Evolutionary conservation across 2,797 vertebrate genomes (phyloP), one percentile per base, ranked within the genome.

Genomic region (Sarcoramphus papa): DNA sequence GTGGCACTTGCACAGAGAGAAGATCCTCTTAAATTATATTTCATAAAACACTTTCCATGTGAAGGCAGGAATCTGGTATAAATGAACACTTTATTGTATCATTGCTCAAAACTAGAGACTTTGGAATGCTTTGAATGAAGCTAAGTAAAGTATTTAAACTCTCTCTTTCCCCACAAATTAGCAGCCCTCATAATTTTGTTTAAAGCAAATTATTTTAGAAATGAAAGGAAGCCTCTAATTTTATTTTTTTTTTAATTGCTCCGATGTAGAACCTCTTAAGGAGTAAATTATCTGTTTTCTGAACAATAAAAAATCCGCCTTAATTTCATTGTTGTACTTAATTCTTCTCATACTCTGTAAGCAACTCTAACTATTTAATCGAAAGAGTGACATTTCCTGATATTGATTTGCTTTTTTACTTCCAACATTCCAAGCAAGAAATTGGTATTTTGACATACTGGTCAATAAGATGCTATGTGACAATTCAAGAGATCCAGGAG

Each of bases 101-200:
- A 10, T 33, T 90, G 6, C 15, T 77, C 48, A 60, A 59, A 92
- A 57, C 12, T 11, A 43, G 5, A 70, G 16, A 20, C 21, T 75
- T 7, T 57, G 16, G 11, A 92, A 28, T 73, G 30, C 5, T 89
- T 69, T 54, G 24, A 25, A 8, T 63, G 28, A 17, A 73, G 37
- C 24, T 37, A 25, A 50, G 31, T 43, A 57, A 64, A 64, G 4
- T 74, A 59, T 30, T 84, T 28, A 9, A 24, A 62, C 6, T 67
- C 2, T 2, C 14, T 0, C 3, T 48, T 11, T 59, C 2, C 11
- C 2, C 19, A 31, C 21, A n/a, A 7, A 47, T 40, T 35, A 69
- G 7, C 6, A 17, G 10, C 3, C 59, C 27, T 64, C 22, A 48
- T 21, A 27, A 35, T 69, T 88, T 77, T 59, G 1, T 60, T 68